These are phyloP conservation scores for human DNA, from an alignment of 2,113 vertebrate genomes.

Conservation along the genomic window DNA sequence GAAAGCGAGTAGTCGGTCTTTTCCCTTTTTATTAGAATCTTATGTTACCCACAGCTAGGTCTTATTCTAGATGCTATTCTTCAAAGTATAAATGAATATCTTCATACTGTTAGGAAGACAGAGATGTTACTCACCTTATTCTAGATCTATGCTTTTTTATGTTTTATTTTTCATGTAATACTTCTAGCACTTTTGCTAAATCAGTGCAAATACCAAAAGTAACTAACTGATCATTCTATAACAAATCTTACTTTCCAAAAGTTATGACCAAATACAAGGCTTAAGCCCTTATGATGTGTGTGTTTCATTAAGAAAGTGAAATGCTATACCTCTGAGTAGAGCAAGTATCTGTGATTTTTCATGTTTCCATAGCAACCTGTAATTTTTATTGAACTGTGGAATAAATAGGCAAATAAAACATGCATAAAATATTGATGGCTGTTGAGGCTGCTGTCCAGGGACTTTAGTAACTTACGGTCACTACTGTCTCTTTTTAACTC, in stretches of 20 bases:
- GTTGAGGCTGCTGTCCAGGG: constrained; percentile 40
- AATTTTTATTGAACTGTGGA: constrained; percentile 78
- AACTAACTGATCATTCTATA: constrained; percentile 2
- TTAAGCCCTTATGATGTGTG: constrained; percentile 75
- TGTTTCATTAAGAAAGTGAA: constrained; percentile 77
- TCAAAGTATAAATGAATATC: background rate
- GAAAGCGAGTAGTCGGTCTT: background rate
- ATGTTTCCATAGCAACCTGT: constrained; percentile 77
- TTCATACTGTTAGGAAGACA: background rate
- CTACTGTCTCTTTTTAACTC: constrained; percentile 51
- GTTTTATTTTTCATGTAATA: background rate
- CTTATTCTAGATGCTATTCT: constrained; percentile 1
- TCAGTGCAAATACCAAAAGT: constrained; percentile 39
- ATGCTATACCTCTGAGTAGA: constrained; percentile 54
- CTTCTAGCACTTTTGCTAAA: background rate
- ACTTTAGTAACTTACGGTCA: constrained; percentile 58
- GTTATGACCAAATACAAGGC: constrained; percentile 52
- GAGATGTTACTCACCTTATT: background rate
- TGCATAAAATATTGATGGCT: constrained; percentile 77
- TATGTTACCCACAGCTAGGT: background rate
- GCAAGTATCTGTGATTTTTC: constrained; percentile 72
- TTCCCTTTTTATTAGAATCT: constrained; percentile 31
- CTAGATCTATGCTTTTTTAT: background rate
- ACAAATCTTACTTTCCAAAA: constrained; percentile 68
- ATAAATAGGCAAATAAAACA: constrained; percentile 81